Evolutionary conservation across 2,888 invertebrate species (phyloP).

Genomic region (Cenopis cana): DNA sequence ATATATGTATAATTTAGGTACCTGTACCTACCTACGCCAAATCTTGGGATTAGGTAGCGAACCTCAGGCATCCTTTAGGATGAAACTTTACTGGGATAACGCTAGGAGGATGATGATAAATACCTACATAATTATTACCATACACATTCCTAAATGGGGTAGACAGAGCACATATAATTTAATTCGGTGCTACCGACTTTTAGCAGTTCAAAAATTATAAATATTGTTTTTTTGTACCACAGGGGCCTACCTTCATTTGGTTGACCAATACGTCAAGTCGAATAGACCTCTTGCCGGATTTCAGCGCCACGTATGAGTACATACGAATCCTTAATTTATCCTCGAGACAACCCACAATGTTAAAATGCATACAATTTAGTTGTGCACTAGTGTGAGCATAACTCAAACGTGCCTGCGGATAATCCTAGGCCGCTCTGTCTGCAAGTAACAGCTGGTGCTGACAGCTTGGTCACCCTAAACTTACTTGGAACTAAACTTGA

Average conservation of each 20-base stretch:
- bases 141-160: too few relatives aligned
- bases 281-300: neutral
- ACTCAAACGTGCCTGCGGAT: slow-evolving; percentile 37
- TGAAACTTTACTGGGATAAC: too few relatives aligned
- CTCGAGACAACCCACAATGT: slow-evolving; percentile 47
- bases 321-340: slow-evolving; percentile 21
- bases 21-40: too few relatives aligned
- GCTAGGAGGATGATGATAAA: too few relatives aligned
- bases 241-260: too few relatives aligned
- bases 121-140: too few relatives aligned
- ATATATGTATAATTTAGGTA: neutral
- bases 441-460: slow-evolving; percentile 23
- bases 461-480: slow-evolving; percentile 37
- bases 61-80: too few relatives aligned
- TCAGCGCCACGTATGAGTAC: neutral
- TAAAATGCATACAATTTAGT: slow-evolving; percentile 44
- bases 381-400: slow-evolving; percentile 41
- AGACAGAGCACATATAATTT: too few relatives aligned
- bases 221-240: too few relatives aligned
- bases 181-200: too few relatives aligned
- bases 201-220: too few relatives aligned
- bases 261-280: neutral
- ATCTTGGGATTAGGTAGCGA: too few relatives aligned
- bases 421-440: slow-evolving; percentile 32
- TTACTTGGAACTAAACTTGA: slow-evolving; percentile 30